phyloP scores from a whole-genome alignment of 2,888 invertebrate species.

The Xestia xanthographa region DNA sequence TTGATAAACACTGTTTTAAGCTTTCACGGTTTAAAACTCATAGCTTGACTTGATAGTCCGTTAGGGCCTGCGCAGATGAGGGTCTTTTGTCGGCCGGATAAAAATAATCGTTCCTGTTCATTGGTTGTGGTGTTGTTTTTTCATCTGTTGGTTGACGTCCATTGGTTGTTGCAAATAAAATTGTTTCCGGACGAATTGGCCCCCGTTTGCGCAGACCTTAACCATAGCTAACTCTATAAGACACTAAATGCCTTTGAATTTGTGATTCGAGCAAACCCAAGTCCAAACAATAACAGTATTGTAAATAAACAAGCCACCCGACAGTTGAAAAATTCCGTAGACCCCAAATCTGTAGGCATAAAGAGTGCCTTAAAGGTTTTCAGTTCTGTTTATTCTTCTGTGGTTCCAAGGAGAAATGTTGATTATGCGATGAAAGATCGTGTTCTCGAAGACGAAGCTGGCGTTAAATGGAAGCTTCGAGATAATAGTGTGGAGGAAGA shows the following conservation, averaged over 20 bases:
- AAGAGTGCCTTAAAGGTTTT: not conserved
- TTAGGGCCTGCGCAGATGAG: no score
- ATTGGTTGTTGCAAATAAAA: no score
- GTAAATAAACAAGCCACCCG: not conserved
- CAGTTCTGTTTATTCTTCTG: conserved; percentile 24
- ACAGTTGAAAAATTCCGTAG: not conserved
- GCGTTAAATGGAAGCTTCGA: conserved; percentile 34
- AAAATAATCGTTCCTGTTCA: no score
- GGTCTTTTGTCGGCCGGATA: no score
- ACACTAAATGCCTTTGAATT: not conserved
- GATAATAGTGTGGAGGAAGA: conserved; percentile 13
- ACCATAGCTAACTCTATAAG: not conserved
- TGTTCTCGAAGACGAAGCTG: conserved; percentile 31
- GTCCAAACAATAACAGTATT: not conserved
- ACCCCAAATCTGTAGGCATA: not conserved
- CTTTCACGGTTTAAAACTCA: no score
- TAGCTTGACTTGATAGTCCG: no score
- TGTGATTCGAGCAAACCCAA: not conserved
- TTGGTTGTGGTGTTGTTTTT: no score
- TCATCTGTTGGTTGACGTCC: no score
- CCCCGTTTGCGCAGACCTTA: not conserved
- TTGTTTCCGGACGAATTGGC: no score
- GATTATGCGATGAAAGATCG: conserved; percentile 58
- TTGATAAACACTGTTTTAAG: no score
- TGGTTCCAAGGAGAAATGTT: conserved; percentile 44